Evolutionary conservation across 2,888 invertebrate species (phyloP).

Genomic region (Allophyes oxyacanthae): DNA sequence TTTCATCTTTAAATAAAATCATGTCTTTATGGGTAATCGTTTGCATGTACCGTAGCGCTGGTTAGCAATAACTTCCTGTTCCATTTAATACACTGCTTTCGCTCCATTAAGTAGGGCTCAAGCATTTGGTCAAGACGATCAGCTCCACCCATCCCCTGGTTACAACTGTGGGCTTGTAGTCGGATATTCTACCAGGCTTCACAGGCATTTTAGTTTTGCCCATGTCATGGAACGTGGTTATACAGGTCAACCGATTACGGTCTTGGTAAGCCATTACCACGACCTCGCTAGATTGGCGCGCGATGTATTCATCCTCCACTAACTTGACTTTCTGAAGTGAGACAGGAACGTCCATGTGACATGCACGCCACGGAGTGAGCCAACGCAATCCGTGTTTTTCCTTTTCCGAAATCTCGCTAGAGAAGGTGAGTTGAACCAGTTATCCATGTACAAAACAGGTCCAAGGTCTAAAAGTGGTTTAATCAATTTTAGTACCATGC

Average conservation of each 20-base stretch:
- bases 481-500: slow-evolving; percentile 3
- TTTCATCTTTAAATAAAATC: too few species aligned
- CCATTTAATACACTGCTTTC: slow-evolving; percentile 9
- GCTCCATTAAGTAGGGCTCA: slow-evolving; percentile 2
- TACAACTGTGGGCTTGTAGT: neutral
- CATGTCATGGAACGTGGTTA: slow-evolving; percentile 2
- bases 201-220: too few species aligned
- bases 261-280: slow-evolving; percentile 5
- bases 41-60: too few species aligned
- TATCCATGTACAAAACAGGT: slow-evolving; percentile 2
- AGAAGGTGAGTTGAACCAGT: neutral
- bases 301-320: slow-evolving; percentile 1
- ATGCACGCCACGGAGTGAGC: neutral
- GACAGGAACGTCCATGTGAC: neutral
- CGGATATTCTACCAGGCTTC: slow-evolving; percentile 1
- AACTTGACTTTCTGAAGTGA: slow-evolving; percentile 3
- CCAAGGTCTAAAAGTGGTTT: neutral
- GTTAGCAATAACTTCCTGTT: slow-evolving; percentile 3
- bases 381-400: slow-evolving; percentile 3
- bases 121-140: slow-evolving; percentile 3
- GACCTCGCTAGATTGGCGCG: neutral
- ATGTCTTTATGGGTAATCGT: too few species aligned
- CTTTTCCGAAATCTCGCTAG: neutral
- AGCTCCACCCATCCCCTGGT: neutral
- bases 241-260: neutral